Base-by-base conservation (phyloP, 2,797 vertebrate species). In the Artibeus jamaicensis region DNA sequence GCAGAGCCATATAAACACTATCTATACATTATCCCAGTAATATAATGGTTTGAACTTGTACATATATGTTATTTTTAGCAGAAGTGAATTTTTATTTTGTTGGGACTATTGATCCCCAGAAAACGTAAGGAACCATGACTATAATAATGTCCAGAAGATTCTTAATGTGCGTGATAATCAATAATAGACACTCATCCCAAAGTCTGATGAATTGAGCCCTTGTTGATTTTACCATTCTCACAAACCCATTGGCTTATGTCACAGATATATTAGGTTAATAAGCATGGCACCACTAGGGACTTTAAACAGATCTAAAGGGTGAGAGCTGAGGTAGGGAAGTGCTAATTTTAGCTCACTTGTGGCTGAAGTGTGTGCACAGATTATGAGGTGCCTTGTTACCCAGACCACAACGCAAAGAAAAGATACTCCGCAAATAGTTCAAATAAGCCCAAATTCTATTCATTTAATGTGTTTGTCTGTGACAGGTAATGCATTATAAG, bases 61-160 rank as follows among this genome's bases (percentile, higher is more conserved):
- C 37, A 29, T 59, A 3, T 48, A 18, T 44, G 34, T 65, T 62
- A 77, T 62, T 90, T 89, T 86, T 67, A 92, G 65, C 15, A 86
- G 92, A 90, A 94, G 44, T 79, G 39, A 92, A 65, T 37, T 83
- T 86, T 88, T 90, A 84, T 85, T 86, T 94, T 77, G 2, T 62
- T 55, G 29, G 44, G 9, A 74, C 37, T 78, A 5, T 29, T 21
- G 83, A 65, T 73, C 68, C 26, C 46, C 37, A 65, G 53, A 86
- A 85, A 93, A 90, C 29, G 42, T 94, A 29, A 94, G 83, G 26
- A 85, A 39, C 12, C n/a, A 46, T n/a, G 39, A 22, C 11, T 42
- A 16, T 29, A 65, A 94, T 29, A 42, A 32, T 16, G 39, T 19
- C 77, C 24, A 81, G 42, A 82, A 93, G 42, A 77, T 78, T 83